phyloP scores from a whole-genome alignment of 2,113 vertebrate genomes.

The Calypte anna region DNA sequence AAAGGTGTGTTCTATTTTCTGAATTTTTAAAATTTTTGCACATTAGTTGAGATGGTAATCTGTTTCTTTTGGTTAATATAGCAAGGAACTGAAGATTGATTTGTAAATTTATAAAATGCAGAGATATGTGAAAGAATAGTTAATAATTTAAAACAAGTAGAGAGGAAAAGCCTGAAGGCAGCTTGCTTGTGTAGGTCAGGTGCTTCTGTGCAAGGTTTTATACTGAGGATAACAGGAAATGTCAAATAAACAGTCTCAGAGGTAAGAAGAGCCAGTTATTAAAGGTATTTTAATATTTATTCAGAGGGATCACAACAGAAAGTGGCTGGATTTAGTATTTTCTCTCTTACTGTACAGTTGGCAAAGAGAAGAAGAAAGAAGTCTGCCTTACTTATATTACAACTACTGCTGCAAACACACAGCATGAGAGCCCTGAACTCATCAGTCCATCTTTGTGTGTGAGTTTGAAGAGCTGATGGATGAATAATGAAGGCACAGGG shows the following conservation, averaged over 20 bases:
- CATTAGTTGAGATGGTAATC: neutral
- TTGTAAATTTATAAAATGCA: neutral
- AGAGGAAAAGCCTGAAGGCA: neutral
- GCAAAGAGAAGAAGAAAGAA: neutral
- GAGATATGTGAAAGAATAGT: neutral
- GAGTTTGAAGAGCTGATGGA: neutral
- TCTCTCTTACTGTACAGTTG: neutral
- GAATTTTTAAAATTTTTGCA: neutral
- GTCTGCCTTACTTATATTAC: neutral
- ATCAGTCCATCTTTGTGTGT: accelerated
- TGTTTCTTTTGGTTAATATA: neutral
- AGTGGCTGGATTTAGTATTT: neutral
- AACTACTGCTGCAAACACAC: neutral
- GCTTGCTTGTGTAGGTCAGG: neutral
- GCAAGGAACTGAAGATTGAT: neutral
- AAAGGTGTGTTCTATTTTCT: neutral
- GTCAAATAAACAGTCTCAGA: neutral
- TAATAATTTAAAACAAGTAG: neutral
- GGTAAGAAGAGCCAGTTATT: neutral
- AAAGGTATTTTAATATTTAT: neutral
- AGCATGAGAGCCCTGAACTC: neutral
- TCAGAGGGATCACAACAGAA: neutral
- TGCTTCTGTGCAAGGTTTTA: neutral
- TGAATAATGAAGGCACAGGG: neutral
- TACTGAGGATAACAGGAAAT: neutral